A percentile compares a stretch with the other conserved stretches of the same genome.
Evolutionary conservation across 2,113 vertebrate genomes (phyloP).

Genomic region (Pteronura brasiliensis): DNA sequence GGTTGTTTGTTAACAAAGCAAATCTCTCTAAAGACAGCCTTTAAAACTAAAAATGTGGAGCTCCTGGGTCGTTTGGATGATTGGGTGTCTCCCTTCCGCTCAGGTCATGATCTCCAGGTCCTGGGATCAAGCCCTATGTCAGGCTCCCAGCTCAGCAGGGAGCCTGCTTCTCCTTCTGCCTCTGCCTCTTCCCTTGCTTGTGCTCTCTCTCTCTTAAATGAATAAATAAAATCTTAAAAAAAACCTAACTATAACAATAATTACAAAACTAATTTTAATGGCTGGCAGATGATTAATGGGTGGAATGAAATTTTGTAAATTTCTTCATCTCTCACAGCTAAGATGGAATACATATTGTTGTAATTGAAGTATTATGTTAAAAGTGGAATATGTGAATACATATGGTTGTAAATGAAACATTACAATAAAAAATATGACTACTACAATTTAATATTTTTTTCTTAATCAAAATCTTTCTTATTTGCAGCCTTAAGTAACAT

Average conservation of each 20-base stretch:
- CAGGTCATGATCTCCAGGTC: too few species aligned
- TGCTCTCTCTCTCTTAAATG: too few species aligned
- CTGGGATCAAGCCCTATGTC: too few species aligned
- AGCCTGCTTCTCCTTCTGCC: too few species aligned
- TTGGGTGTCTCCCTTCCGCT: too few species aligned
- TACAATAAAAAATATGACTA: not conserved
- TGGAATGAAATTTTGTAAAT: not conserved
- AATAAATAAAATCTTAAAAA: too few species aligned
- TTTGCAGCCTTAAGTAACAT: not conserved
- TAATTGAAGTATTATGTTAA: not conserved
- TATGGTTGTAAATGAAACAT: not conserved
- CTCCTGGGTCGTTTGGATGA: too few species aligned
- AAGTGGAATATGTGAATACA: not conserved
- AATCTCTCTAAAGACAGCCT: not conserved
- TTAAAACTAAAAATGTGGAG: not conserved
- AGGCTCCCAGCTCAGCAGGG: too few species aligned
- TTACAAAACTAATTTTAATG: not conserved
- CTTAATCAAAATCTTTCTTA: not conserved
- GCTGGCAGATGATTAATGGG: not conserved
- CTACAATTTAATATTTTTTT: not conserved
- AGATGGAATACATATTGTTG: not conserved
- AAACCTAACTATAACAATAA: not conserved
- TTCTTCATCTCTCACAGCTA: not conserved
- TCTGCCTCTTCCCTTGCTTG: too few species aligned
- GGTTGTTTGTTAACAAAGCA: not conserved